These are phyloP conservation scores for Eupithecia abbreviata DNA, from an alignment of 2,888 invertebrate species.

Conservation along the genomic window DNA sequence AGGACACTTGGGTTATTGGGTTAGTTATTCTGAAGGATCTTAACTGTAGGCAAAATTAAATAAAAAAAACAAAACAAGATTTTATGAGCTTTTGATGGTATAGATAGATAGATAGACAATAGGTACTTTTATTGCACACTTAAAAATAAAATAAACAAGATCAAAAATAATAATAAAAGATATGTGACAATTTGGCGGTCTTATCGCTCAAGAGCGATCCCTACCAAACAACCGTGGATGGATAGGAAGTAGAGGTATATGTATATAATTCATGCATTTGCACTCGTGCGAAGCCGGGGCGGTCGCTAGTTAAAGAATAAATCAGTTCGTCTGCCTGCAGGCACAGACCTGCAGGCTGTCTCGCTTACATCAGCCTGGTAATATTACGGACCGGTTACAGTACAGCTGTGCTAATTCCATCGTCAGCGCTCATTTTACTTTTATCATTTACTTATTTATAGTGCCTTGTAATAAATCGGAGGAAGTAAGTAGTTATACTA, in stretches of 20 bases:
- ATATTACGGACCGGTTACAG: constrained; percentile 71
- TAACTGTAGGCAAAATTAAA: background rate
- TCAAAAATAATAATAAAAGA: no score
- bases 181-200: no score
- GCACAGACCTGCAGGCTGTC: constrained; percentile 43
- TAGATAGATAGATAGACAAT: no score
- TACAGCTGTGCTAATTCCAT: constrained; percentile 51
- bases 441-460: constrained; percentile 38
- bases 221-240: no score
- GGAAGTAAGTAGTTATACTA: background rate
- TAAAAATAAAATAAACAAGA: no score
- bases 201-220: no score
- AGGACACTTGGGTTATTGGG: no score
- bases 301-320: background rate
- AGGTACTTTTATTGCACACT: no score
- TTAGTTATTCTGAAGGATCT: background rate
- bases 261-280: no score
- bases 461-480: background rate
- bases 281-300: no score
- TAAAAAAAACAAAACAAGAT: background rate
- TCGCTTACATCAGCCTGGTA: constrained; percentile 74
- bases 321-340: constrained; percentile 7
- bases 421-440: constrained; percentile 50
- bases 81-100: background rate
- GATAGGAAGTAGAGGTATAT: no score